These are phyloP conservation scores for Formica aserva DNA, from an alignment of 2,888 invertebrate species.

Conservation along the genomic window DNA sequence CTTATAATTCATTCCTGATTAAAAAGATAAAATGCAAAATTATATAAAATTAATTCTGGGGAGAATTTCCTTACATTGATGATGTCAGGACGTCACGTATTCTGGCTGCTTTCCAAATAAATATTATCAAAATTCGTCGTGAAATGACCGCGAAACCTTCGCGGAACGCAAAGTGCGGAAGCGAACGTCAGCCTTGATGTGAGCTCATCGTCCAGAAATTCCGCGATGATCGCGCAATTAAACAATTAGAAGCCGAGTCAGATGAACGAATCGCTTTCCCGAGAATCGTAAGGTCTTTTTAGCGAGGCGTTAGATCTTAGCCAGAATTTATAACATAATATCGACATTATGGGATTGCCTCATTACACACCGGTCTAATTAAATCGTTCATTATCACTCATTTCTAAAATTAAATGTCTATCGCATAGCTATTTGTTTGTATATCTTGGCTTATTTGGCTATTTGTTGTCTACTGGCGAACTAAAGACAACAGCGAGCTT, in stretches of 20 bases:
- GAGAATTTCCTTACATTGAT: neutral
- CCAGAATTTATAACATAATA: slow-evolving; percentile 52
- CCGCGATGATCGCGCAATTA: slow-evolving; percentile 75
- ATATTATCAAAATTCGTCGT: slow-evolving; percentile 42
- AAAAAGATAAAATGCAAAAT: neutral
- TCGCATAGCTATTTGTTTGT: slow-evolving; percentile 5
- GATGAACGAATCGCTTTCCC: slow-evolving; percentile 70
- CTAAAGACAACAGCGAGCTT: neutral
- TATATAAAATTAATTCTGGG: neutral
- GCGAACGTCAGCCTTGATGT: slow-evolving; percentile 45
- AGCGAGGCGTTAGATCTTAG: slow-evolving; percentile 58
- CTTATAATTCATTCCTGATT: neutral
- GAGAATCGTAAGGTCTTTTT: slow-evolving; percentile 68
- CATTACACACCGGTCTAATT: slow-evolving; percentile 35
- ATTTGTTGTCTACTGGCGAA: neutral
- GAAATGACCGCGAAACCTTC: slow-evolving; percentile 42
- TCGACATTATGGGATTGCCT: slow-evolving; percentile 22
- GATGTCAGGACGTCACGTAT: neutral
- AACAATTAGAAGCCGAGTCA: slow-evolving; percentile 74
- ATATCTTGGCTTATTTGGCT: neutral
- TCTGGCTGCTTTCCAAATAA: slow-evolving; percentile 28
- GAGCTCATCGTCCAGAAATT: slow-evolving; percentile 77
- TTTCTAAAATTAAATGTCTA: slow-evolving; percentile 58
- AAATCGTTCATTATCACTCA: slow-evolving; percentile 60
- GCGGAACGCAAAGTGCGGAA: slow-evolving; percentile 58